phyloP scores from a whole-genome alignment of 2,888 invertebrate genomes.

The Hirtodrosophila duncani region DNA sequence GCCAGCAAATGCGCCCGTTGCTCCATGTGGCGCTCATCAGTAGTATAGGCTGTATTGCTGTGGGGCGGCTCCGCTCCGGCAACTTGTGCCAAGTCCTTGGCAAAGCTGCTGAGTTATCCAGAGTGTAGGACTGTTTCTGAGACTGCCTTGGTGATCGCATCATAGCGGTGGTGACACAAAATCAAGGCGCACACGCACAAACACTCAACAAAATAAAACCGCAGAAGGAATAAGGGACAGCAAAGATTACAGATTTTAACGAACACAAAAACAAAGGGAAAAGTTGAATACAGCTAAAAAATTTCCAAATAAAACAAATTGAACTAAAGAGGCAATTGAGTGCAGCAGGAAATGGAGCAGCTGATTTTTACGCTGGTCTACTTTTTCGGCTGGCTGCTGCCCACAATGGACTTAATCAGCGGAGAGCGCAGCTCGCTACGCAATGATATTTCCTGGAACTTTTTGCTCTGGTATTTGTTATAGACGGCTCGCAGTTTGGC shows the following conservation, averaged over 20 bases:
- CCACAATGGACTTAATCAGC: constrained; percentile 71
- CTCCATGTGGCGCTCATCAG: constrained; percentile 50
- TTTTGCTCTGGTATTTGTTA: constrained; percentile 82
- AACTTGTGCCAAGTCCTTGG: neutral
- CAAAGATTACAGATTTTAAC: constrained; percentile 28
- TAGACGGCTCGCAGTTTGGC: constrained; percentile 85
- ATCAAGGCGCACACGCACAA: neutral
- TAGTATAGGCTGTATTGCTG: constrained; percentile 18
- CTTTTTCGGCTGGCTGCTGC: constrained; percentile 39
- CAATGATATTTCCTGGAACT: constrained; percentile 83
- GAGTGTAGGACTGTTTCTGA: no score
- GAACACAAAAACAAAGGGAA: constrained; percentile 17
- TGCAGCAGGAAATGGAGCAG: neutral
- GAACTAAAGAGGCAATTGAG: constrained; percentile 45
- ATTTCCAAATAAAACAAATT: constrained; percentile 64
- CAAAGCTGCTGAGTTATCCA: no score
- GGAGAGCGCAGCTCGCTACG: constrained; percentile 81
- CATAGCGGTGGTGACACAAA: constrained; percentile 14
- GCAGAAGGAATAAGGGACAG: no score
- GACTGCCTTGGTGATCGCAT: constrained; percentile 26
- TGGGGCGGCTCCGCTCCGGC: constrained; percentile 16
- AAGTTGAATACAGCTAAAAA: constrained; percentile 15
- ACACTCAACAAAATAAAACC: no score
- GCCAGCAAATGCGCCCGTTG: constrained; percentile 75
- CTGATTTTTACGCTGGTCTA: constrained; percentile 1